Conservation (phyloP, 2,888 invertebrate species). For the Tricholauxania praeusta region DNA sequence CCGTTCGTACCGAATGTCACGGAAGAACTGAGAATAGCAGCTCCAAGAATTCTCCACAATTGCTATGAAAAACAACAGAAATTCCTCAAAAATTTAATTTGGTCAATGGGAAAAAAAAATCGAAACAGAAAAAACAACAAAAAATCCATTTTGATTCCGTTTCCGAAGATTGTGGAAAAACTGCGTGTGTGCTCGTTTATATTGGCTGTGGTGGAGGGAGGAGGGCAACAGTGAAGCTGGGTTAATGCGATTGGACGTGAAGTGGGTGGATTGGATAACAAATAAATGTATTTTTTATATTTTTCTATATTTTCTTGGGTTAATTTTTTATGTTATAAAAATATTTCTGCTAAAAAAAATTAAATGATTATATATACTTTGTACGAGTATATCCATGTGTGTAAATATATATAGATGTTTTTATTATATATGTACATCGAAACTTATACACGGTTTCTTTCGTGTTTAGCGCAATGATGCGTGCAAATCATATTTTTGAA, state of each 20-base stretch:
- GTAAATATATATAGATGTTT: not conserved
- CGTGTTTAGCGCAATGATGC: not conserved
- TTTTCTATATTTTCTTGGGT: not conserved
- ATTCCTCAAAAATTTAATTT: constrained; percentile 21
- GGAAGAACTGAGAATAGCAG: constrained; percentile 62
- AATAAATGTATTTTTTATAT: constrained; percentile 4
- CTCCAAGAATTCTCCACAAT: constrained; percentile 60
- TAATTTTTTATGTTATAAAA: constrained; percentile 1
- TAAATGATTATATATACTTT: not conserved
- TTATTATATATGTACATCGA: not conserved
- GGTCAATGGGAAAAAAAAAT: not conserved
- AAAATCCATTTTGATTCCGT: constrained; percentile 19
- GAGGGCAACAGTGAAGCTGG: not conserved
- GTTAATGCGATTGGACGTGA: not conserved
- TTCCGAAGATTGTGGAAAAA: constrained; percentile 9
- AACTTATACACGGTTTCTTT: not conserved
- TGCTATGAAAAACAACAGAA: constrained; percentile 44
- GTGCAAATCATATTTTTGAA: constrained; percentile 8
- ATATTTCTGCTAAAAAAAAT: not conserved
- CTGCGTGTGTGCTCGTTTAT: not conserved
- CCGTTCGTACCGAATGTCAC: constrained; percentile 65
- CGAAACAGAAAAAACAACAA: no score
- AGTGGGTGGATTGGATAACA: constrained; percentile 14
- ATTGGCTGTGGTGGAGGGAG: constrained; percentile 3
- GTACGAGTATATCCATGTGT: not conserved